These are phyloP conservation scores for Serilophus lunatus DNA, from an alignment of 2,113 vertebrate species.

Conservation along the genomic window DNA sequence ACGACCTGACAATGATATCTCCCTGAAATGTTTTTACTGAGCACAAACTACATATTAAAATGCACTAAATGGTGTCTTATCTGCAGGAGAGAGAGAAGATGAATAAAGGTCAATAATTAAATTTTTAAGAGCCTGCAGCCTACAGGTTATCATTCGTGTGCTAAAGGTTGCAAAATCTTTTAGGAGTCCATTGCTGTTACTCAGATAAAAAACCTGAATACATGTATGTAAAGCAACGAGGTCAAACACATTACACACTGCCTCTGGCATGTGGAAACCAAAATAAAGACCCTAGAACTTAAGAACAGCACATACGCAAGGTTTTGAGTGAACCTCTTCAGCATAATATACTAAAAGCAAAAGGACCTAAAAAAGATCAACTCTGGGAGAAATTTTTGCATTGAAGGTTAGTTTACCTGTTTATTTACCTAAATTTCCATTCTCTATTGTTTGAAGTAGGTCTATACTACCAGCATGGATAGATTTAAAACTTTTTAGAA, in stretches of 20 bases:
- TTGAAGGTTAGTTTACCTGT: not conserved
- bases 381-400: not conserved
- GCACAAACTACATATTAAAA: constrained; percentile 40
- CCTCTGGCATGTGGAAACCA: not conserved
- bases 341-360: not conserved
- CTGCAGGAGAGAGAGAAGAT: not conserved
- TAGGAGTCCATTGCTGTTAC: not conserved
- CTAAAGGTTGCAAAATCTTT: not conserved
- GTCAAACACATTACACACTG: not conserved
- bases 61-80: constrained; percentile 1
- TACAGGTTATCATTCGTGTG: not conserved
- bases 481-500: not conserved
- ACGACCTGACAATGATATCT: not conserved
- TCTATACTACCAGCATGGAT: not conserved
- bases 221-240: not conserved
- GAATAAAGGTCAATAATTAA: not conserved
- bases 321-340: not conserved
- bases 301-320: not conserved
- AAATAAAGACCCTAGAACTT: not conserved
- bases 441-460: not conserved
- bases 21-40: constrained; percentile 27
- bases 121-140: not conserved
- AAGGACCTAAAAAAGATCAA: not conserved
- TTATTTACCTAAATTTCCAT: not conserved
- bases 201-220: not conserved